Base-by-base conservation (phyloP, 2,888 invertebrate species). In the Tridacna gigas region DNA sequence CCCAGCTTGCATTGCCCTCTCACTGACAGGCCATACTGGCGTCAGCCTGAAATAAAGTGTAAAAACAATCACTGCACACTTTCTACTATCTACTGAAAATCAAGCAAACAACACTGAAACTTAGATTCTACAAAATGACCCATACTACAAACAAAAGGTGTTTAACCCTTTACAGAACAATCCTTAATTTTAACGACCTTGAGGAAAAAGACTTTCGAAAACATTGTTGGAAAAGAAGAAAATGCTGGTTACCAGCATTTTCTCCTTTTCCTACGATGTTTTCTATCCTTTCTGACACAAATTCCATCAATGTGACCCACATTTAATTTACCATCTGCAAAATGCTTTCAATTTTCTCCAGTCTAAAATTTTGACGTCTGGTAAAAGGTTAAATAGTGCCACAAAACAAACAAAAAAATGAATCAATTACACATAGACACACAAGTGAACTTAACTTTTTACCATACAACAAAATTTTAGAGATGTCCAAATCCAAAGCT, bases 21-120 rank as follows among this genome's bases (percentile, higher is more conserved):
- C 67, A 13, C 87, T 89, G 5, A 93, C 93, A 26, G 90, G 90
- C 93, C 92, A 93, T 9, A 92, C 90, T 28, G 93, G 92, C 0
- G 91, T 89, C 0, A 88, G 82, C 81, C 93, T 93, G 89, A 69
- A 88, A 86, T 28, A 60, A 65, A 63, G 37, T 20, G 66, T 48
- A 22, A 47, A 63, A 63, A 63, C 37, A 13, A 37, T 47, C 61
- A 63, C 75, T 22, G 63, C 75, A 61, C 5, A 15, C 61, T 28
- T 22, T 45, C 37, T 47, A 61, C 63, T 63, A n/a, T 56, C 60
- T 60, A 56, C 60, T 28, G 28, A 51, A 0, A 25, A 74, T 26
- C 12, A 51, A 22, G 28, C 74, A 28, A 18, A 25, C 60, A n/a
- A 28, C 25, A 74, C 60, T 51, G 25, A 37, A n/a, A 3, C 13